Conservation (phyloP, 1,140 invertebrate species). For the Chymomyza costata region DNA sequence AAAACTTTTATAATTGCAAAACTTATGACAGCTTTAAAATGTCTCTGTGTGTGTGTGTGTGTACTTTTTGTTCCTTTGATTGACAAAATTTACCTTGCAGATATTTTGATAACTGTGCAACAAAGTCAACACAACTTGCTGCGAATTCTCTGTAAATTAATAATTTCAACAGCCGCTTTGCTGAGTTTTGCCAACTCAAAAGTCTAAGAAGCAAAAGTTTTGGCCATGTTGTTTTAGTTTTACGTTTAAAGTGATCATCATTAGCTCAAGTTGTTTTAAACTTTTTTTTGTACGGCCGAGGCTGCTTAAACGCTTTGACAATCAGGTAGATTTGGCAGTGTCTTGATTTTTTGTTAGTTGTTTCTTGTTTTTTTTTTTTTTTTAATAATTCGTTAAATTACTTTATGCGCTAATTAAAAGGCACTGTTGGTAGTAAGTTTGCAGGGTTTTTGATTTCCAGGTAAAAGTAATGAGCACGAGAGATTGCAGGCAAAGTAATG, state of each 20-base stretch:
- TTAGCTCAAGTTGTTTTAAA: slow-evolving; percentile 21
- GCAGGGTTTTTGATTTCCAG: too few species aligned
- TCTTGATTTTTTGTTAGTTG: too few species aligned
- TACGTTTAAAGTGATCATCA: slow-evolving; percentile 45
- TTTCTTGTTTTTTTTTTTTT: too few species aligned
- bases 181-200: slow-evolving; percentile 9
- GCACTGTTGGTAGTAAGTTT: too few species aligned
- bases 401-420: too few species aligned
- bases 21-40: slow-evolving; percentile 38
- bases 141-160: slow-evolving; percentile 35
- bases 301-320: slow-evolving; percentile 18
- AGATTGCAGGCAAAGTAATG: too few species aligned
- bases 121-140: slow-evolving; percentile 25
- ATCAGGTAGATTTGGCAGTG: too few species aligned
- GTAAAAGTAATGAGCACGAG: too few species aligned
- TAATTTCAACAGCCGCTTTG: slow-evolving; percentile 45
- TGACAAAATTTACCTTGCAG: slow-evolving; percentile 22
- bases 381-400: too few species aligned
- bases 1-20: slow-evolving; percentile 53
- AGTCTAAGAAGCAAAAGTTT: too few species aligned
- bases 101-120: slow-evolving; percentile 1
- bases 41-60: too few species aligned
- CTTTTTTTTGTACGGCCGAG: neutral
- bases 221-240: slow-evolving; percentile 41
- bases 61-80: too few species aligned